Percentiles rank a stretch among this genome's conserved stretches.
phyloP scores from a whole-genome alignment of 2,113 vertebrate genomes.

The Parus major region DNA sequence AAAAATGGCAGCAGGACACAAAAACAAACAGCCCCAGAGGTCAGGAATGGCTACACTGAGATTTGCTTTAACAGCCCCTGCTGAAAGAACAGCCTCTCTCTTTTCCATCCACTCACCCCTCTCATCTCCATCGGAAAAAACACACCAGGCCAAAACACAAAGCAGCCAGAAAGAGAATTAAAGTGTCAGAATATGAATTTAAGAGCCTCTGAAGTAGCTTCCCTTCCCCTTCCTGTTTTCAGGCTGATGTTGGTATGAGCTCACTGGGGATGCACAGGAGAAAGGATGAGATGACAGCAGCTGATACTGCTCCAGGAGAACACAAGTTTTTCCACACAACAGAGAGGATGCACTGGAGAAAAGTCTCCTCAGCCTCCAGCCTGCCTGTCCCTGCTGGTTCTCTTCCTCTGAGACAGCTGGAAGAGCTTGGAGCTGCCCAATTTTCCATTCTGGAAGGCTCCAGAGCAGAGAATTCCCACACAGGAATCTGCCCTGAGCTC shows the following conservation, averaged over 20 bases:
- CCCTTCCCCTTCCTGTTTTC: slow-evolving; percentile 59
- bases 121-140: slow-evolving; percentile 32
- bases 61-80: neutral
- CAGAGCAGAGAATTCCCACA: neutral
- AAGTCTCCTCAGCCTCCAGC: neutral
- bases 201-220: slow-evolving; percentile 52
- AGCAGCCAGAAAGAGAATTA: slow-evolving; percentile 47
- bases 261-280: neutral
- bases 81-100: neutral
- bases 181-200: slow-evolving; percentile 43
- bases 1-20: neutral
- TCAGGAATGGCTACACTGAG: neutral
- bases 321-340: neutral
- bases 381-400: neutral
- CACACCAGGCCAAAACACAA: slow-evolving; percentile 17
- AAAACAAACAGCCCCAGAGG: neutral
- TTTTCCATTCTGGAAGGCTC: neutral
- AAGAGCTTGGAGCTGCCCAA: neutral
- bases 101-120: neutral
- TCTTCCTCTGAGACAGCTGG: neutral
- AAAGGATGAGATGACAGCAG: neutral
- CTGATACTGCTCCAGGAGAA: neutral
- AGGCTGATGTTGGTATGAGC: neutral
- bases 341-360: neutral
- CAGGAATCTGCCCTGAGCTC: neutral